Percentiles rank a stretch among this genome's conserved stretches.
phyloP scores from a whole-genome alignment of 2,888 invertebrate genomes.

The Orgyia antiqua region DNA sequence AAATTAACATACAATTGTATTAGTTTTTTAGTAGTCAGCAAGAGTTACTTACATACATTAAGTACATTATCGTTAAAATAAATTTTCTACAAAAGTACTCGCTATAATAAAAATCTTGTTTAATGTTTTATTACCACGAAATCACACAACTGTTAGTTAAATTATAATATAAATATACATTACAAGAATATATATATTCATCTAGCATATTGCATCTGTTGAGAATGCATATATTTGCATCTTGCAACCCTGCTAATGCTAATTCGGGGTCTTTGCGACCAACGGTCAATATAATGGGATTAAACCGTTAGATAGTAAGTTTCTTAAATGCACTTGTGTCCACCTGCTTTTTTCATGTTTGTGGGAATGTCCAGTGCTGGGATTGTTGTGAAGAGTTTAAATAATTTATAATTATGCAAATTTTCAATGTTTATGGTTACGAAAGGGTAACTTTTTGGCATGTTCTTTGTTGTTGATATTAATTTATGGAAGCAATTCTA shows the following conservation, averaged over 20 bases:
- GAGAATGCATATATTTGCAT: conserved; percentile 44
- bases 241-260: conserved; percentile 43
- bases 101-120: too few species aligned
- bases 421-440: conserved; percentile 26
- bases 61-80: too few species aligned
- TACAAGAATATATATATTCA: neutral
- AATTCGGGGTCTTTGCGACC: conserved; percentile 28
- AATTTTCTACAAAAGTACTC: too few species aligned
- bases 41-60: too few species aligned
- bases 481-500: conserved; percentile 37
- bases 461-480: conserved; percentile 23
- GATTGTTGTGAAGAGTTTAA: conserved; percentile 47
- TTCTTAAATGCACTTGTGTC: conserved; percentile 50
- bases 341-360: conserved; percentile 40
- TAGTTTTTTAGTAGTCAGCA: too few species aligned
- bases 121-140: too few species aligned
- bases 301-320: conserved; percentile 45
- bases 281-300: conserved; percentile 45
- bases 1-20: too few species aligned
- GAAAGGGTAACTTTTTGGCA: conserved; percentile 24
- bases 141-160: too few species aligned
- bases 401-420: conserved; percentile 66
- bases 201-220: neutral
- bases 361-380: conserved; percentile 48
- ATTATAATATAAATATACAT: conserved; percentile 4